Base-by-base conservation (phyloP, 1,140 invertebrate genomes). In the Platorchestia sp. region DNA sequence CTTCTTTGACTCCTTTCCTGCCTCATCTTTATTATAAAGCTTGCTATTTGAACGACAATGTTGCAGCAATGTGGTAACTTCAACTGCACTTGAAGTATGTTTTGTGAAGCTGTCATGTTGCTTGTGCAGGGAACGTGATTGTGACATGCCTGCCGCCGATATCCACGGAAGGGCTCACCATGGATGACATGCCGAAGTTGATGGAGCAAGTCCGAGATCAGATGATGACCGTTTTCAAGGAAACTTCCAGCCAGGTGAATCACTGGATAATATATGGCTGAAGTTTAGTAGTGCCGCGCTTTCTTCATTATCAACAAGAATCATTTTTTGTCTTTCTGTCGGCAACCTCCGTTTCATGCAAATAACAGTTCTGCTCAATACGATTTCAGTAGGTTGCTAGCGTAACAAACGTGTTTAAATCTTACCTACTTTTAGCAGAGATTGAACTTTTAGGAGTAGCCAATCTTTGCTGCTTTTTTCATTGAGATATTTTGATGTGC, bases 91-190 rank as follows among this genome's bases (percentile, higher is more conserved):
- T n/a, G 47, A 44, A 40, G 22, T 0, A 27, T 45, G 44, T 10
- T n/a, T 45, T 93, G n/a, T 93, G 10, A 36, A 93, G 44, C 44
- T 93, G n/a, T 93, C 87, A 43, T 43, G 59, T 14, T 95, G 75
- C n/a, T 42, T 95, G 75, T 95, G 86, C 96, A 97, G 97, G 97
- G 95, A 97, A 97, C 96, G 96, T 97, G 86, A 97, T 97, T n/a
- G 97, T 97, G 0, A 97, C 97, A 40, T 97, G 97, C 95, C 96
- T 97, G 47, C 97, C 97, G 45, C 97, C 97, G 14, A 96, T 97
- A 16, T 95, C 97, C 14, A 97, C 97, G 45, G 95, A 96, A 86
- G 97, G 97, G 42, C 96, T 97, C 43, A 97, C 96, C 43, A 93
- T 96, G n/a, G 96, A 96, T 0, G 97, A 97, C 95, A 97, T 97